Evolutionary conservation across 2,113 vertebrate species (phyloP).

Genomic region (Callithrix jacchus): DNA sequence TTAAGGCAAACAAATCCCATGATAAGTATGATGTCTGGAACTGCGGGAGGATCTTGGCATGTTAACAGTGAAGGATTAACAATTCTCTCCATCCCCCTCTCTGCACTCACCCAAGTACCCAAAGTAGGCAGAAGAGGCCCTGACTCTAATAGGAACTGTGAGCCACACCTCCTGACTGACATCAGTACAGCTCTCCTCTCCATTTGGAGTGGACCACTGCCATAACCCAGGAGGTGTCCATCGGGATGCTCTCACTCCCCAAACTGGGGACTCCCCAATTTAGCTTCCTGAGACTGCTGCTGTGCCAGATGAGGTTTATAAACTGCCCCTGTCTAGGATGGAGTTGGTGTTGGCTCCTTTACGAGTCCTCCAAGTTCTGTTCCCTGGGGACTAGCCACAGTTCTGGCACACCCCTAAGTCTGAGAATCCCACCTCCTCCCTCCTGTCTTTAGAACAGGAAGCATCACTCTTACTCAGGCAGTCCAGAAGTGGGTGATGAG

Average conservation of each 20-base stretch:
- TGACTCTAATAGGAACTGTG: neutral
- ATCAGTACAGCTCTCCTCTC: neutral
- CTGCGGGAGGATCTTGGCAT: neutral
- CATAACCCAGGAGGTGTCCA: neutral
- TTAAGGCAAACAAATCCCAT: neutral
- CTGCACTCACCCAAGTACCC: neutral
- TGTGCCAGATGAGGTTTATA: neutral
- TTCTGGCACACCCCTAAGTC: neutral
- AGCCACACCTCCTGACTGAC: neutral
- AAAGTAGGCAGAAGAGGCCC: neutral
- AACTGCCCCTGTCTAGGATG: neutral
- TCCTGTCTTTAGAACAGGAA: slow-evolving; percentile 38
- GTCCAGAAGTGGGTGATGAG: slow-evolving; percentile 65
- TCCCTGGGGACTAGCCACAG: slow-evolving; percentile 21
- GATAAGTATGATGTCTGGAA: neutral
- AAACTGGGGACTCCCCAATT: neutral
- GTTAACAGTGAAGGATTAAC: neutral
- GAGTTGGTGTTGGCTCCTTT: slow-evolving; percentile 59
- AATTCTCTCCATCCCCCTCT: neutral
- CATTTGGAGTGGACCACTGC: neutral
- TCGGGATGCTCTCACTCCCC: neutral
- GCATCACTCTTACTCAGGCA: neutral
- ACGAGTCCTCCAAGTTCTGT: neutral
- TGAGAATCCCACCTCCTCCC: neutral
- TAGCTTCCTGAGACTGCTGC: neutral